Percentiles rank a stretch among this genome's conserved stretches.
phyloP scores from a whole-genome alignment of 2,797 vertebrate genomes.

The Ara ararauna region DNA sequence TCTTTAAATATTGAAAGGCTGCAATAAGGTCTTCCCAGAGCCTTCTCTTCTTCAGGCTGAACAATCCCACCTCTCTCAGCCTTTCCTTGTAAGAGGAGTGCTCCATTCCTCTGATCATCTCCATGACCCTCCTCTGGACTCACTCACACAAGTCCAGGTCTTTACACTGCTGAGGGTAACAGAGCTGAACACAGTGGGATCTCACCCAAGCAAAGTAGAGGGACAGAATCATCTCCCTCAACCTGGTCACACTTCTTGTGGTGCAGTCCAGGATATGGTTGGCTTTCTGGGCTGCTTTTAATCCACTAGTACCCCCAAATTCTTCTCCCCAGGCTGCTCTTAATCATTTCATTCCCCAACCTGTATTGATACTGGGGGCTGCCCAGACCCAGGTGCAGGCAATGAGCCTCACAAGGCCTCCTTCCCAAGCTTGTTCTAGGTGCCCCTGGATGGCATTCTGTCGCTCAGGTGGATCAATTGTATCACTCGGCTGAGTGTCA shows the following conservation, averaged over 20 bases:
- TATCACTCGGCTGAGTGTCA: not conserved
- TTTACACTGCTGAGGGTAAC: not conserved
- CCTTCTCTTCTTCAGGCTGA: not conserved
- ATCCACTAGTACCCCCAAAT: not conserved
- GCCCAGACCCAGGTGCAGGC: accelerated
- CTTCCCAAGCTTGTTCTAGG: not conserved
- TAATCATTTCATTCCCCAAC: not conserved
- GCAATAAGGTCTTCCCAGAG: not conserved
- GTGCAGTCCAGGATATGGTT: not conserved
- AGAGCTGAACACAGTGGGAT: not conserved
- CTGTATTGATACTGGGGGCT: not conserved
- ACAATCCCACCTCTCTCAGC: accelerated
- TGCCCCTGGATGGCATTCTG: accelerated
- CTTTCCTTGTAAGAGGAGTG: not conserved
- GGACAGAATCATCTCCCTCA: not conserved
- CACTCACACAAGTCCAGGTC: accelerated
- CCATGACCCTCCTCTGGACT: accelerated
- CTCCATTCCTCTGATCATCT: not conserved
- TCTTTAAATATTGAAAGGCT: accelerated
- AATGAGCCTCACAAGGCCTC: accelerated
- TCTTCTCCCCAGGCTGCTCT: accelerated
- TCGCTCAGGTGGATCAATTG: accelerated
- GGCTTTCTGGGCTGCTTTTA: not conserved
- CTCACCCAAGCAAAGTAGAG: not conserved
- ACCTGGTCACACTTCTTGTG: not conserved